Evolutionary conservation across 2,113 vertebrate species (phyloP).

Genomic region (Petroica traversi): DNA sequence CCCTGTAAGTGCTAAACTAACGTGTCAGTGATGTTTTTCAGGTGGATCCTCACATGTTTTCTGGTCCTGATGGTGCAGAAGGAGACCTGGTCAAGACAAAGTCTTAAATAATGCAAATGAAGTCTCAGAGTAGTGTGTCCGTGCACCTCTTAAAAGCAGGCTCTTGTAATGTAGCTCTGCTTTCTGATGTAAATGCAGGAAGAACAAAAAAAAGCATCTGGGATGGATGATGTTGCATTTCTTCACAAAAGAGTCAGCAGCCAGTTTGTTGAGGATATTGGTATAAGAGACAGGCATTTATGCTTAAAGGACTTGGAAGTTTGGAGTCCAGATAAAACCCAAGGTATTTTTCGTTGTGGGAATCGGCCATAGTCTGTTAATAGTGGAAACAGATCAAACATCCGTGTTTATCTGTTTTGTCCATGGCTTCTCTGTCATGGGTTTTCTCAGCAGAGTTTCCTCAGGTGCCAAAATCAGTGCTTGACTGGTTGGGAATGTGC

Average conservation of each 20-base stretch:
- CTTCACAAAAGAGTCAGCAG: not conserved
- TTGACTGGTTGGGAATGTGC: not conserved
- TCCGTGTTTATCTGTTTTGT: not conserved
- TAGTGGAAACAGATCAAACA: not conserved
- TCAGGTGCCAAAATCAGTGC: not conserved
- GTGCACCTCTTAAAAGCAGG: not conserved
- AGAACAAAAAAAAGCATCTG: not conserved
- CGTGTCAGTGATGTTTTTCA: accelerated
- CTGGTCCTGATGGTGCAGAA: not conserved
- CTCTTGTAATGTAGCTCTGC: not conserved
- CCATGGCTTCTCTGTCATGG: not conserved
- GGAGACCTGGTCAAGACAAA: not conserved
- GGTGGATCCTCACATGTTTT: not conserved
- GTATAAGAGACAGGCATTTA: not conserved
- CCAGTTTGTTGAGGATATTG: not conserved
- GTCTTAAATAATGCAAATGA: not conserved
- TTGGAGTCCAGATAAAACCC: not conserved
- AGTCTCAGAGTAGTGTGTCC: not conserved
- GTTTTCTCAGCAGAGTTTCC: not conserved
- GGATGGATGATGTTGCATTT: not conserved
- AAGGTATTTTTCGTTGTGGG: not conserved
- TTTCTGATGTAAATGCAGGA: not conserved
- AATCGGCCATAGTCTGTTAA: not conserved
- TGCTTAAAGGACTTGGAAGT: not conserved
- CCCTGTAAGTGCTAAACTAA: not conserved